Base-by-base conservation (phyloP, 2,113 vertebrate species). In the Gila orcuttii region DNA sequence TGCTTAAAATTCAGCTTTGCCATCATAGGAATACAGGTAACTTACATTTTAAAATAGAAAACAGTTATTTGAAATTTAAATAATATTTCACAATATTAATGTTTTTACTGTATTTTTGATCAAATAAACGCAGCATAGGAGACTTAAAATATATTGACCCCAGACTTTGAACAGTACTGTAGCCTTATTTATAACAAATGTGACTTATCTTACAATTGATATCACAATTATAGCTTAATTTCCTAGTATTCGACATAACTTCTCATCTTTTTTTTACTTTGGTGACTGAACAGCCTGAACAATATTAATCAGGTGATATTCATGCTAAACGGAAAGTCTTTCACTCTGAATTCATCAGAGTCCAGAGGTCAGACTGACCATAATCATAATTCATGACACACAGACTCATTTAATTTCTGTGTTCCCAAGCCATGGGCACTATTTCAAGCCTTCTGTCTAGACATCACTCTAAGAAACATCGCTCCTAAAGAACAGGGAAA, bases 391-490 rank as follows among this genome's bases (percentile, higher is more conserved):
- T 57, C 19, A 23, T 57, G 19, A 21, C 55, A 57, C 19, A 9
- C 19, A 57, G 55, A 3, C 55, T 57, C 55, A 23, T 57, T 57
- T 57, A 23, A 23, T 57, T 57, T 21, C 55, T 23, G 2, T 57
- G 19, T 57, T 57, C 19, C 55, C 55, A 57, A 23, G 55, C 19
- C 55, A 57, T 57, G 6, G 21, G 19, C 19, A 23, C 0, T 6
- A 23, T 57, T 21, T 57, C 55, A 57, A 57, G 55, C 55, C 68
- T 81, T 15, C 79, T 81, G 25, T 81, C 79, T 68, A 81, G 79
- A 64, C 60, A 50, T 50, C 25, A 50, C 12, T 81, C 60, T 81
- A 13, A 64, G 79, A 50, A 79, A 33, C 19, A 80, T 42, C 57
- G 2, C 15, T 21, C 2, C 36, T 42, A 25, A 39, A 62, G 78